Evolutionary conservation across 1,140 invertebrate genomes (phyloP), one percentile per base, ranked within the genome.

Genomic region (Ridgeia piscesae): DNA sequence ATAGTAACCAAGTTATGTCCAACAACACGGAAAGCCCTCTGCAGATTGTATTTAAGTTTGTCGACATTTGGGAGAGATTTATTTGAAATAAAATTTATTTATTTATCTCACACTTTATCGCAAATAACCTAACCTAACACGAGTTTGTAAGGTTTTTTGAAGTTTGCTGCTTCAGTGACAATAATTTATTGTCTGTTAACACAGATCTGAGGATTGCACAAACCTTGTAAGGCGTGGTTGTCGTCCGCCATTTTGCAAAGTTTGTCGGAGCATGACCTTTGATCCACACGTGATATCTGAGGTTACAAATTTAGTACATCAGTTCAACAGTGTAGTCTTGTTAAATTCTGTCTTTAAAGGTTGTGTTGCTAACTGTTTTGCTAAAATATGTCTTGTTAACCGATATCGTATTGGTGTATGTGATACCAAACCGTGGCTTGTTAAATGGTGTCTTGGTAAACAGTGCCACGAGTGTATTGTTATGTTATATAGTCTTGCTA

Each of bases 201-300:
- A n/a, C n/a, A n/a, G n/a, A n/a, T n/a, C n/a, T 42, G 4, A 42
- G 42, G 42, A 42, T 42, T 42, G 11, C 42, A 42, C 42, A 33
- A 95, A 98, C 98, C 95, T 97, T 97, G 95, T 99, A 99, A 0
- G 98, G 98, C 27, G 97, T 97, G 6, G 97, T 97, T 1, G 98
- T 97, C 21, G 97, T 97, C 94, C 97, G 97, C 98, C 98, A 99
- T 94, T 97, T 97, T 34, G 97, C 97, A 95, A 97, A 99, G 96
- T 99, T 98, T 0, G 98, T 99, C 0, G 98, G 97, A 8, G 97
- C 97, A 96, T 99, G 98, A 89, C 98, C 98, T 94, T 97, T 97
- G 6, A 97, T 97, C 97, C 97, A 97, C 9, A 97, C 96, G 94
- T 97, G 96, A 94, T 96, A 96, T 92, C 96, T 96, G 93, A 31